Percentiles rank a stretch among this genome's conserved stretches.
These are phyloP conservation scores for Ammospiza caudacuta DNA, from an alignment of 2,113 vertebrate species.

Conservation along the genomic window DNA sequence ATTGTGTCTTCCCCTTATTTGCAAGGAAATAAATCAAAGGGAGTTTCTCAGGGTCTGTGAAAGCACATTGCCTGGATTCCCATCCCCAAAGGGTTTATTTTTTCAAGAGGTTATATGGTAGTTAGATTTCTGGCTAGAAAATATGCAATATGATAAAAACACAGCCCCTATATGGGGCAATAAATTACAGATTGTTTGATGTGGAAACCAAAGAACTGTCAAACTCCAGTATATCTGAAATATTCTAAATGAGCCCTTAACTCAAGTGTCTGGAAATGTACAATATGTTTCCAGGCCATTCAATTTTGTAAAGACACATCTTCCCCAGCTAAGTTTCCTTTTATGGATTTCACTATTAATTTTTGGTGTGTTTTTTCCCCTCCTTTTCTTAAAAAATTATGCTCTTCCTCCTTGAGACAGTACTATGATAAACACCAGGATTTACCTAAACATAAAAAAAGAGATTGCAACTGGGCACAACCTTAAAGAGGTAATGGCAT, in stretches of 20 bases:
- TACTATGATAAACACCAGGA: background rate
- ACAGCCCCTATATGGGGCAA: slow-evolving; percentile 2
- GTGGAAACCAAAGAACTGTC: slow-evolving; percentile 65
- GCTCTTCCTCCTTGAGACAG: background rate
- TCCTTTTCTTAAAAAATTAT: background rate
- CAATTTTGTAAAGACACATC: slow-evolving; percentile 15
- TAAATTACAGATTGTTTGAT: slow-evolving; percentile 65
- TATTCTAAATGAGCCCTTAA: slow-evolving; percentile 57
- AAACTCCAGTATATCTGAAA: slow-evolving; percentile 45
- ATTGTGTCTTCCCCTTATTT: slow-evolving; percentile 16
- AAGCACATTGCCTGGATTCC: slow-evolving; percentile 35
- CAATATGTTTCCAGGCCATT: slow-evolving; percentile 43
- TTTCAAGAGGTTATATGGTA: slow-evolving; percentile 42
- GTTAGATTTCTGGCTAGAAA: slow-evolving; percentile 61
- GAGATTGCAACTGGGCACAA: background rate
- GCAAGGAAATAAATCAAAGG: slow-evolving; percentile 59
- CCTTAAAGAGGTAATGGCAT: background rate
- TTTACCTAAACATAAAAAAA: background rate
- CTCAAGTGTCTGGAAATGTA: slow-evolving; percentile 38
- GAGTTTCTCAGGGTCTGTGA: slow-evolving; percentile 63
- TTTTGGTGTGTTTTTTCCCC: background rate
- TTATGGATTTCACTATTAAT: slow-evolving; percentile 1
- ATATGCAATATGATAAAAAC: slow-evolving; percentile 58
- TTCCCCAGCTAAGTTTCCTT: slow-evolving; percentile 12
- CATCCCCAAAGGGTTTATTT: slow-evolving; percentile 34